These are phyloP conservation scores for Drosophila jambulina DNA, from an alignment of 1,140 invertebrate genomes.

Conservation along the genomic window DNA sequence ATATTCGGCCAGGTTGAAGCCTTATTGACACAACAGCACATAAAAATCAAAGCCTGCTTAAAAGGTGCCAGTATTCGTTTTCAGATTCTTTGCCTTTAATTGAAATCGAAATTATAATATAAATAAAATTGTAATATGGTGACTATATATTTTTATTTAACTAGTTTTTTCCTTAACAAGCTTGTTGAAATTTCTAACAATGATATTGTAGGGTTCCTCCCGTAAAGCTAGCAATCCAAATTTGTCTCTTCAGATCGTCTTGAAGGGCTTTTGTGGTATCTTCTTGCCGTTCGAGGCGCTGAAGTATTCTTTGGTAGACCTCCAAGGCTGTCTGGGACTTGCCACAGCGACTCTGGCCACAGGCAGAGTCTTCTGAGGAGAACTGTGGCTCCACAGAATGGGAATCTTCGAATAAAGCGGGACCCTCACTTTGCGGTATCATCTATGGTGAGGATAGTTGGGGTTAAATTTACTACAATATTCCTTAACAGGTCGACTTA, in stretches of 20 bases:
- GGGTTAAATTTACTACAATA: not conserved
- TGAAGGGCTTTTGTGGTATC: not conserved
- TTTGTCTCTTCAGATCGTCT: slow-evolving; percentile 37
- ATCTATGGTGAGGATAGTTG: slow-evolving; percentile 24
- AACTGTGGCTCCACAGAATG: not conserved
- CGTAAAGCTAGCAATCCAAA: slow-evolving; percentile 69
- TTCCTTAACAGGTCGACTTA: too few relatives aligned
- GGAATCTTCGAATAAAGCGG: slow-evolving; percentile 2
- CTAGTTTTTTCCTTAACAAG: slow-evolving; percentile 18
- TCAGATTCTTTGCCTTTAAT: not conserved
- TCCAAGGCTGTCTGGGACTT: slow-evolving; percentile 43
- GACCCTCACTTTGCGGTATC: slow-evolving; percentile 55
- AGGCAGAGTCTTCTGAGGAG: slow-evolving; percentile 8
- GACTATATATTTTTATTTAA: not conserved
- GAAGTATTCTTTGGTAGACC: slow-evolving; percentile 59
- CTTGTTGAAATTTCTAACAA: slow-evolving; percentile 1
- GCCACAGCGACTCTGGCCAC: slow-evolving; percentile 56
- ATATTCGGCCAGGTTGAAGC: not conserved
- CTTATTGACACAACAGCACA: not conserved
- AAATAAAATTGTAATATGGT: not conserved
- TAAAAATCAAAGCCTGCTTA: not conserved
- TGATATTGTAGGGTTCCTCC: slow-evolving; percentile 55
- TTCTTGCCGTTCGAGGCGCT: slow-evolving; percentile 9
- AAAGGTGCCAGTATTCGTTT: not conserved
- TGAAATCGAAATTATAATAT: not conserved